phyloP scores from a whole-genome alignment of 92 coral and sea anemone genomes.

The Porites evermanni region DNA sequence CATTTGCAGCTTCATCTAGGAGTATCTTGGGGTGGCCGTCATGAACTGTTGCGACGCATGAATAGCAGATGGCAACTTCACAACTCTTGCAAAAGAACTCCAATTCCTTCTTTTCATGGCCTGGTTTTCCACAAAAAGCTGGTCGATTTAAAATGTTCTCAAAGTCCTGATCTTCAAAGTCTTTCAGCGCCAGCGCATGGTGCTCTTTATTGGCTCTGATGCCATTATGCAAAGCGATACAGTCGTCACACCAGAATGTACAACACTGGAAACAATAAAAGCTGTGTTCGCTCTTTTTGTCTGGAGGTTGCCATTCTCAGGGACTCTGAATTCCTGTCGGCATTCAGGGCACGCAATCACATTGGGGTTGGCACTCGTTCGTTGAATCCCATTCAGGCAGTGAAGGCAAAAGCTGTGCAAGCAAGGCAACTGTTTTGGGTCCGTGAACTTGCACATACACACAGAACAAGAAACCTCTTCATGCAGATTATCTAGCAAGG shows the following conservation, averaged over 20 bases:
- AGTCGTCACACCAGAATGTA: conserved; percentile 5
- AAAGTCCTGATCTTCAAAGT: conserved; percentile 15
- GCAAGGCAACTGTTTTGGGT: no score
- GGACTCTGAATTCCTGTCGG: no score
- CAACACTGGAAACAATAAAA: conserved; percentile 29
- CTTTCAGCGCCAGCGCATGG: not conserved
- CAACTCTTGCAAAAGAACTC: not conserved
- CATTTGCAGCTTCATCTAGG: not conserved
- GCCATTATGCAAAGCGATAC: not conserved
- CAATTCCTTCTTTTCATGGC: not conserved
- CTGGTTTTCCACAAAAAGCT: not conserved
- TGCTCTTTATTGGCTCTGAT: conserved; percentile 9
- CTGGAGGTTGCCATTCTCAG: no score
- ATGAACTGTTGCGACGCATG: not conserved
- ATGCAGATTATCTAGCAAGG: no score
- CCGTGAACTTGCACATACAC: no score
- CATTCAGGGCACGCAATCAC: no score
- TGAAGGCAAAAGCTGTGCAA: no score
- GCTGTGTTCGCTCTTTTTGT: not conserved
- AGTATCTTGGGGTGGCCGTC: not conserved
- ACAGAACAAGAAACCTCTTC: no score
- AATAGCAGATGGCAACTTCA: not conserved
- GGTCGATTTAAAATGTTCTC: conserved; percentile 3
- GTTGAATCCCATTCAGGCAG: no score
- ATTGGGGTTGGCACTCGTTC: no score